Conservation (phyloP, 1,140 invertebrate species). For the Dreissena polymorpha region DNA sequence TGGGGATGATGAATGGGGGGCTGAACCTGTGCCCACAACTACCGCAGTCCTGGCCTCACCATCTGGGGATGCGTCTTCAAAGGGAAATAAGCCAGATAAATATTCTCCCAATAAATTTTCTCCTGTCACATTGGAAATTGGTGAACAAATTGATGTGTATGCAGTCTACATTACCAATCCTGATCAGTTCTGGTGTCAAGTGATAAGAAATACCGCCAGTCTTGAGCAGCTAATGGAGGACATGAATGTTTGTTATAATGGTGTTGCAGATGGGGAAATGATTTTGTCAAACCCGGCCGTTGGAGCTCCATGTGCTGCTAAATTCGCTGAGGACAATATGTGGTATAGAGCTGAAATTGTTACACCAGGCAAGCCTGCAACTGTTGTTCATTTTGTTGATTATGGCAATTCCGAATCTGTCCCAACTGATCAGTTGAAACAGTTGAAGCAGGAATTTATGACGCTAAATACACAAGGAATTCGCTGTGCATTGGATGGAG, state of each 20-base stretch:
- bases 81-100: not conserved
- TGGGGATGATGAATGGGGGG: slow-evolving; percentile 54
- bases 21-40: slow-evolving; percentile 17
- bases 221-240: slow-evolving; percentile 79
- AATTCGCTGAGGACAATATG: slow-evolving; percentile 86
- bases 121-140: slow-evolving; percentile 51
- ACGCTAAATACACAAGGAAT: slow-evolving; percentile 77
- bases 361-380: slow-evolving; percentile 84
- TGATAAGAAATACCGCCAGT: slow-evolving; percentile 66
- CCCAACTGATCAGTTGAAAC: slow-evolving; percentile 52
- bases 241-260: slow-evolving; percentile 63
- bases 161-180: slow-evolving; percentile 65
- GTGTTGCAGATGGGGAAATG: slow-evolving; percentile 36
- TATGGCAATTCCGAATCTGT: slow-evolving; percentile 75
- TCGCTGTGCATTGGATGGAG: slow-evolving; percentile 62
- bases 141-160: slow-evolving; percentile 58
- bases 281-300: slow-evolving; percentile 51
- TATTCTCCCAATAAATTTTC: slow-evolving; percentile 34
- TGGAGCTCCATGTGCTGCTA: slow-evolving; percentile 81
- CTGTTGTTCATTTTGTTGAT: slow-evolving; percentile 87
- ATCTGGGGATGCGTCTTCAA: slow-evolving; percentile 20
- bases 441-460: slow-evolving; percentile 73
- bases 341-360: slow-evolving; percentile 91
- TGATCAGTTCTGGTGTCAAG: slow-evolving; percentile 80
- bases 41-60: not conserved